A percentile compares a stretch with the other conserved stretches of the same genome.
Conservation (phyloP, 64 coral and sea anemone species). For the Montipora foliosa region DNA sequence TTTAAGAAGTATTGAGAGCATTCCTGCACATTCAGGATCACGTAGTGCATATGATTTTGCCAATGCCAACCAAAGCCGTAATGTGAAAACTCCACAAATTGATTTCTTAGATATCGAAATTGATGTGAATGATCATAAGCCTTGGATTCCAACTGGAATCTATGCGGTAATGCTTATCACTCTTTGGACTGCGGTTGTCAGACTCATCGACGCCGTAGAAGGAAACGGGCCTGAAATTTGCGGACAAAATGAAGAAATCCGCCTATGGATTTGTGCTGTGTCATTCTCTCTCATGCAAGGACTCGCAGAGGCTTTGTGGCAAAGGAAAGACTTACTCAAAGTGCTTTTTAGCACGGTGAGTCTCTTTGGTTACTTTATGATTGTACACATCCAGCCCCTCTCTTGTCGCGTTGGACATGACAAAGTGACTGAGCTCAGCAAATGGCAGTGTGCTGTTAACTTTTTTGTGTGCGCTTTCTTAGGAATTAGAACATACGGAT, state of each 20-base stretch:
- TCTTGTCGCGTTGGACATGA: constrained; percentile 74
- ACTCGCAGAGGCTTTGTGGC: constrained; percentile 75
- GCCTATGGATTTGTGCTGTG: constrained; percentile 83
- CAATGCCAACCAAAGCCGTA: not conserved
- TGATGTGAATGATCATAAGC: constrained; percentile 38
- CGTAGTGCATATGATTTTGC: constrained; percentile 64
- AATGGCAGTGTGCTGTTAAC: constrained; percentile 87
- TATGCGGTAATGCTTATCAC: constrained; percentile 80
- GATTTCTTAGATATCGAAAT: constrained; percentile 38
- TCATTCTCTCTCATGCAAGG: constrained; percentile 65
- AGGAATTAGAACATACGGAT: constrained; percentile 60
- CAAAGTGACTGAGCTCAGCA: constrained; percentile 71
- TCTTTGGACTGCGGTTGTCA: constrained; percentile 80
- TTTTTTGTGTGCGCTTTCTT: constrained; percentile 83
- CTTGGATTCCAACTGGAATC: constrained; percentile 85
- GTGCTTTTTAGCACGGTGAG: constrained; percentile 82
- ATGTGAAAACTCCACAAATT: not conserved
- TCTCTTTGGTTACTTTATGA: constrained; percentile 76
- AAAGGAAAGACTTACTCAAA: constrained; percentile 73
- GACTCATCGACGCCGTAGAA: constrained; percentile 79
- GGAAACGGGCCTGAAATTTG: constrained; percentile 74
- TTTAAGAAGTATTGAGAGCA: constrained; percentile 37
- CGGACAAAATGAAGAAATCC: constrained; percentile 72
- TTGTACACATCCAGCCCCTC: constrained; percentile 71
- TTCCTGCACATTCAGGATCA: constrained; percentile 28